These are phyloP conservation scores for Arizona elegans DNA, from an alignment of 2,113 vertebrate species.

Conservation along the genomic window DNA sequence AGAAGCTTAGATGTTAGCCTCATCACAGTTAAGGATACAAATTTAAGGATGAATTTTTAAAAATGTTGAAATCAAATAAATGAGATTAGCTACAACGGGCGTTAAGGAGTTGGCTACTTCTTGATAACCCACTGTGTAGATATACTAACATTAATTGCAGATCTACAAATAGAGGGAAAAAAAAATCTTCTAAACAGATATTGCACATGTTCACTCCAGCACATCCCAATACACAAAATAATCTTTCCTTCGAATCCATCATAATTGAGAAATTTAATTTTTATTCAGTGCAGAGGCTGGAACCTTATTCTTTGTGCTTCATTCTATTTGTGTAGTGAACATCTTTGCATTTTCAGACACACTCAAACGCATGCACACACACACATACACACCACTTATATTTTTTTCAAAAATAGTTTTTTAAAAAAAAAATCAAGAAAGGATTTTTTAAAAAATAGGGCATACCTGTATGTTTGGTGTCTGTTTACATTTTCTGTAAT, in stretches of 20 bases:
- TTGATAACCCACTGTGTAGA: not conserved
- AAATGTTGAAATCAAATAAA: not conserved
- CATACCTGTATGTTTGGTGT: conserved; percentile 76
- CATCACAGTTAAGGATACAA: conserved; percentile 48
- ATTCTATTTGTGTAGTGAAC: not conserved
- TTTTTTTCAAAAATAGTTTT: conserved; percentile 13
- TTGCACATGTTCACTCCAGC: not conserved
- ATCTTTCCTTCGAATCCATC: not conserved
- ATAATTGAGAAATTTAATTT: conserved; percentile 16
- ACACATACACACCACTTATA: not conserved
- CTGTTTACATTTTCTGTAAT: conserved; percentile 84
- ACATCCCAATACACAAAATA: not conserved
- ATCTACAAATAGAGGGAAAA: not conserved
- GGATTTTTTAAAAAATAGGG: conserved; percentile 51
- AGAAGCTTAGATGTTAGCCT: conserved; percentile 40
- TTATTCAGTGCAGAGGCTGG: conserved; percentile 12
- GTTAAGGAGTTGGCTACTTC: not conserved
- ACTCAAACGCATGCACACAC: not conserved
- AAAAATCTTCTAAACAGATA: not conserved
- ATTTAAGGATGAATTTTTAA: conserved; percentile 33
- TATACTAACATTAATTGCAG: not conserved
- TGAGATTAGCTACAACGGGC: not conserved
- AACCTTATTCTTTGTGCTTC: conserved; percentile 19
- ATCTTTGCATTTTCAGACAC: not conserved
- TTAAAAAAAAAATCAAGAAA: conserved; percentile 29